Evolutionary conservation across 2,797 vertebrate genomes (phyloP), one percentile per base, ranked within the genome.

Genomic region (Gallinago stenura): DNA sequence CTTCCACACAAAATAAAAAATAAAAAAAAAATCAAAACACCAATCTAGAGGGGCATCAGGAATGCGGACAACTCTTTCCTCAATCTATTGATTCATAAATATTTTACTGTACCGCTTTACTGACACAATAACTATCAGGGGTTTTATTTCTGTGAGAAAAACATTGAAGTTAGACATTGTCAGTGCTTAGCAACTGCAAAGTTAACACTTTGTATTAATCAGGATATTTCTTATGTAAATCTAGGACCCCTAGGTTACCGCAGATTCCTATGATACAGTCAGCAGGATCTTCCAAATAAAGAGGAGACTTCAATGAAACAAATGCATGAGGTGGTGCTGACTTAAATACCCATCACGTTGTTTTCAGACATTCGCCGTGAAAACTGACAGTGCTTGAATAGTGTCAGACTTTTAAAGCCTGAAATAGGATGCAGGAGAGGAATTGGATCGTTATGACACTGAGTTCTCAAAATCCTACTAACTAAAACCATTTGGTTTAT

Each of bases 31-130:
- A 35, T 6, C 13, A 33, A 25, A 69, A 8, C 11, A 50, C 43
- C 4, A 6, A 51, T 3, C 24, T 24, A 19, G 0, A 3, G 9
- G 3, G 5, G 0, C 12, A 65, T 51, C 51, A 51, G 6, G 12
- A 61, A 41, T 51, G 50, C 21, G 25, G 22, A 5, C 31, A 48
- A 4, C 31, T 69, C 4, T 4, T 56, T 58, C 7, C 10, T 58
- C 48, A 31, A 17, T 57, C 5, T 65, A 6, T 31, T 28, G 33
- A 57, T 60, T 64, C 13, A 80, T 10, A 50, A 57, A 45, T 51
- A 58, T 51, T 83, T 73, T 68, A 43, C 12, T 68, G 33, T 46
- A 50, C 5, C 57, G 50, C 57, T 37, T 91, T 89, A 70, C 13
- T 70, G 41, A 48, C 48, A 54, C 2, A 77, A 35, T 41, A 77